phyloP scores from a whole-genome alignment of 2,797 vertebrate species.

The Prunella strophiata region DNA sequence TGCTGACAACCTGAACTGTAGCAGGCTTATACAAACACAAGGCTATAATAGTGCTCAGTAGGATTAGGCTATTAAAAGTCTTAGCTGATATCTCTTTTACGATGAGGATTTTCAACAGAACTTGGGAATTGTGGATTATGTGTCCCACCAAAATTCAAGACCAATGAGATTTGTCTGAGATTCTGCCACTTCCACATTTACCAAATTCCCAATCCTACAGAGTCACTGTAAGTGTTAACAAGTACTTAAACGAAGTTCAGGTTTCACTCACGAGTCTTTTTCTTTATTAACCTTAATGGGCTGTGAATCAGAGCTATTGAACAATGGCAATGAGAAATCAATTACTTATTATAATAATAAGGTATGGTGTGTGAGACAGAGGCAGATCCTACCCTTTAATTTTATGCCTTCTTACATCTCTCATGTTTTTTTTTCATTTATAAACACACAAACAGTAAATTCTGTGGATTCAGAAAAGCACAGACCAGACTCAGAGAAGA shows the following conservation, averaged over 20 bases:
- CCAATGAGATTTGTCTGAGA: not conserved
- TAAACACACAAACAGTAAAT: not conserved
- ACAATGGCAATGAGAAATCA: constrained; percentile 22
- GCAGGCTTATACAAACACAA: not conserved
- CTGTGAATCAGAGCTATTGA: constrained; percentile 18
- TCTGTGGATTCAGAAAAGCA: not conserved
- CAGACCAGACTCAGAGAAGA: not conserved
- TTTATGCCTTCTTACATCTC: not conserved
- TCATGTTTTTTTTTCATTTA: not conserved
- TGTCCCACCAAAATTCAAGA: not conserved
- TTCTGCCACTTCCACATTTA: not conserved
- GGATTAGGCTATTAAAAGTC: not conserved
- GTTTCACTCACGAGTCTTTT: not conserved
- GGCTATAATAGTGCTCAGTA: not conserved
- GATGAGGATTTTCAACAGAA: not conserved
- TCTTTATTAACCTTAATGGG: constrained; percentile 1
- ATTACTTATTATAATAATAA: not conserved
- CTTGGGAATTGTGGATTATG: rapidly evolving
- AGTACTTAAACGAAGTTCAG: not conserved
- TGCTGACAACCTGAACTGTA: not conserved
- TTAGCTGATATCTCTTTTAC: not conserved
- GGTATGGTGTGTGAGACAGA: not conserved
- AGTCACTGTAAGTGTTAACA: not conserved
- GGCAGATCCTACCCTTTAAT: not conserved
- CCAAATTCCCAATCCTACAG: not conserved